A percentile compares a stretch with the other conserved stretches of the same genome.
Evolutionary conservation across 2,888 invertebrate species (phyloP).

Genomic region (Geotrupes spiniger): DNA sequence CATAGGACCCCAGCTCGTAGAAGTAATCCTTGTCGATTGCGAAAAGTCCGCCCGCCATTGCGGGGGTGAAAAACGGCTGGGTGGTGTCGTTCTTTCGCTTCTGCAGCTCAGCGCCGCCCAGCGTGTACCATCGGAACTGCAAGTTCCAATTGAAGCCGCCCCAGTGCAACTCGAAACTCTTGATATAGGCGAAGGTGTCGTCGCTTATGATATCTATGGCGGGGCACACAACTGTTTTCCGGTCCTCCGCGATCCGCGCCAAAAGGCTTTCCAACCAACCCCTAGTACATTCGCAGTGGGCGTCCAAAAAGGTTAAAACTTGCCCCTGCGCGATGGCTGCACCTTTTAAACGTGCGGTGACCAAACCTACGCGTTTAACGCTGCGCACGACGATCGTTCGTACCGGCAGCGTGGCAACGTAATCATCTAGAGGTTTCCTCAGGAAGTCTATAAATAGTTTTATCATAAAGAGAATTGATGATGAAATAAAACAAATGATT

Average conservation of each 20-base stretch:
- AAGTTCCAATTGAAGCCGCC: constrained; percentile 98
- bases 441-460: constrained; percentile 63
- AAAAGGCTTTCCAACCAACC: constrained; percentile 97
- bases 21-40: constrained; percentile 83
- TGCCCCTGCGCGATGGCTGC: constrained; percentile 90
- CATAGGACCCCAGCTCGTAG: constrained; percentile 77
- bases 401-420: constrained; percentile 61
- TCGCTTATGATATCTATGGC: constrained; percentile 98
- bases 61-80: constrained; percentile 74
- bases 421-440: constrained; percentile 63
- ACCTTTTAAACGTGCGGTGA: constrained; percentile 81
- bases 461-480: too few relatives aligned
- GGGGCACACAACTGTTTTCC: constrained; percentile 93
- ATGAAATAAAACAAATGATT: not conserved
- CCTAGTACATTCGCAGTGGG: constrained; percentile 97
- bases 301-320: constrained; percentile 94
- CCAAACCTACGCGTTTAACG: constrained; percentile 68
- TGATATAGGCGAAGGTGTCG: constrained; percentile 91
- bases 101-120: constrained; percentile 64
- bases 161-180: constrained; percentile 94
- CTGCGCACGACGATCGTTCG: constrained; percentile 65
- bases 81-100: constrained; percentile 63
- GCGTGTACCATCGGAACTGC: constrained; percentile 81
- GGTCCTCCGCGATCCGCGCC: constrained; percentile 86
- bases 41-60: constrained; percentile 95